Base-by-base conservation (phyloP, 2,888 invertebrate genomes). In the Diaphora mendica region DNA sequence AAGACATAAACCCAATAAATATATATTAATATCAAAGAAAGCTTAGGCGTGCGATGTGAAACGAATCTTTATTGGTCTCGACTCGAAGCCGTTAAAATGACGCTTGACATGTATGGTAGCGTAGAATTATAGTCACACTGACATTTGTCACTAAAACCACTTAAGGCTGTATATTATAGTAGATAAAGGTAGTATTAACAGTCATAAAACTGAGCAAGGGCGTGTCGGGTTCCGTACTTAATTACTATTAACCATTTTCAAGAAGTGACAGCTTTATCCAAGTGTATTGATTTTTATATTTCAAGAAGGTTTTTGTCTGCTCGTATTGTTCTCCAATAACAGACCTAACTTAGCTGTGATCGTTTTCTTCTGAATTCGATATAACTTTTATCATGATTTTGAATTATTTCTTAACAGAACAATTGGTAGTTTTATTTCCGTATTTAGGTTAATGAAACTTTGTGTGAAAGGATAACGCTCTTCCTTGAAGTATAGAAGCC, bases 1-100 rank as follows among this genome's bases (percentile, higher is more conserved):
- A 78, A 86, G 86, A 85, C 82, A 79, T 86, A 78, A 82, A 80
- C 64, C 67, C 71, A 72, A 84, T 83, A 84, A 84, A 84, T 84
- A 82, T 82, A 82, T 83, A 81, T 85, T 77, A 82, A 82, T 79
- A 80, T 73, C 78, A 68, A 72, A 78, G 77, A 77, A 81, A 80
- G 78, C 11, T 74, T 72, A 74, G 66, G 59, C 67, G 75, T 74
- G 74, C 73, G 72, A 77, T 65, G 75, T 76, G 77, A 68, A 76
- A 72, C 75, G 73, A 77, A 68, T 73, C 73, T 84, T 80, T 80
- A 76, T 66, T 79, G 80, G 78, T 70, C 75, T 59, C 71, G 39
- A 33, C 75, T 59, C 71, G 39, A 33, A 72, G 72, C 72, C 71
- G 59, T 78, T 80, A 79, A 77, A 80, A 78, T 80, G 76, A 73